Conservation (phyloP, 1,140 invertebrate genomes). For the Kradibia gibbosae region DNA sequence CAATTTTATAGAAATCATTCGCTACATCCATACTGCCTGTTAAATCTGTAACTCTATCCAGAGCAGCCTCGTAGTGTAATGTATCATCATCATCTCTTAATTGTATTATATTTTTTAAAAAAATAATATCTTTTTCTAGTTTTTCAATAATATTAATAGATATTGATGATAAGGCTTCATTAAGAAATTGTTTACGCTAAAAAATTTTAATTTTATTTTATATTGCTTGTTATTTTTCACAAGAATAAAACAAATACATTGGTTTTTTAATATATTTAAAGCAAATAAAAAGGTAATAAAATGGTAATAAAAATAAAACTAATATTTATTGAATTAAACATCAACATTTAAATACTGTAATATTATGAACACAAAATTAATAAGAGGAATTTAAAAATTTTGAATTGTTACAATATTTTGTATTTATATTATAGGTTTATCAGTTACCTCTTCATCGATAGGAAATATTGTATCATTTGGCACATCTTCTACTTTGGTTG, state of each 20-base stretch:
- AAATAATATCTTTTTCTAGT: constrained; percentile 76
- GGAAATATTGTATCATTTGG: constrained; percentile 69
- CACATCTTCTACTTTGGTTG: constrained; percentile 75
- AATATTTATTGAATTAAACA: too few relatives aligned
- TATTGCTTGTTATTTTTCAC: too few relatives aligned
- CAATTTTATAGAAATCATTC: constrained; percentile 87
- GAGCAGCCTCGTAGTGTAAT: constrained; percentile 73
- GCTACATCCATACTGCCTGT: constrained; percentile 83
- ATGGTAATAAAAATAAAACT: too few relatives aligned
- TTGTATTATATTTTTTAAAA: constrained; percentile 73
- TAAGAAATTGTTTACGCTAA: constrained; percentile 81
- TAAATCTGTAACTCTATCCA: constrained; percentile 78
- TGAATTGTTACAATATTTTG: constrained; percentile 7
- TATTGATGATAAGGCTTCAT: constrained; percentile 78
- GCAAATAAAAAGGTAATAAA: too few relatives aligned
- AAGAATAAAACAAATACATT: too few relatives aligned
- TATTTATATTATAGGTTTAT: constrained; percentile 24
- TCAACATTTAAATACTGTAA: too few relatives aligned
- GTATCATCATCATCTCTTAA: constrained; percentile 73
- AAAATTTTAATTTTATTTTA: too few relatives aligned
- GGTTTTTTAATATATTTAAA: too few relatives aligned
- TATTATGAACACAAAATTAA: too few relatives aligned
- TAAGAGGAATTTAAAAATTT: too few relatives aligned
- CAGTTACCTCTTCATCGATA: constrained; percentile 77
- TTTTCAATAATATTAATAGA: constrained; percentile 79